Base-by-base conservation (phyloP, 2,888 invertebrate species). In the Drosophila mimica region DNA sequence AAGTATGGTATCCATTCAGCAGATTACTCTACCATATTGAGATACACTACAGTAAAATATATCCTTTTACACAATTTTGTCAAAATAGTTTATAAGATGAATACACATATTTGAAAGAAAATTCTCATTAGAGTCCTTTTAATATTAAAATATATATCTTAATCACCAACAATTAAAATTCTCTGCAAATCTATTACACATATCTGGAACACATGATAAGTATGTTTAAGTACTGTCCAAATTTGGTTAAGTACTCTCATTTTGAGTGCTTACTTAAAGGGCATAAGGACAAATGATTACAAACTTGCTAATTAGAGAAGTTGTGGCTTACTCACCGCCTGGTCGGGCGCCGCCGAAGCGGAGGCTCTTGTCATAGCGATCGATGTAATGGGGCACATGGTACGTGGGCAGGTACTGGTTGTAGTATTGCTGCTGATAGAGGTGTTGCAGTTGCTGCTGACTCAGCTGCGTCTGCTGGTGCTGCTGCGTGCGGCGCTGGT, bases 311-410 rank as follows among this genome's bases (percentile, higher is more conserved):
- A 33, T 59, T 25, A 13, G 20, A n/a, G 20, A 30, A 46, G n/a
- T 13, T 46, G 28, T 30, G 6, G 31, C 0, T 13, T 30, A 82
- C 89, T 86, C 48, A 85, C 88, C 85, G 28, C 83, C 83, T 58
- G 85, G 82, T 34, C 92, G 89, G 8, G 78, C 74, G n/a, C 91
- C 91, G 13, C 89, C 90, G 82, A 90, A 91, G 36, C 92, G 91
- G 51, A 92, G 81, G 65, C 93, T 92, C 76, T 92, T 92, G 83
- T 92, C 93, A 60, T 92, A 92, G 63, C 92, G 91, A 84, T 92
- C 92, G 58, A 88, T 83, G 71, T 85, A 88, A 62, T 91, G 89
- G 58, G 91, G 89, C 51, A 89, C 74, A 43, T 91, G 90, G 64
- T 90, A 92, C 68, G 91, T 90, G 52, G 87, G 80, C 38, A 85